Base-by-base conservation (phyloP, 1,140 invertebrate species). In the Melitaea cinxia region DNA sequence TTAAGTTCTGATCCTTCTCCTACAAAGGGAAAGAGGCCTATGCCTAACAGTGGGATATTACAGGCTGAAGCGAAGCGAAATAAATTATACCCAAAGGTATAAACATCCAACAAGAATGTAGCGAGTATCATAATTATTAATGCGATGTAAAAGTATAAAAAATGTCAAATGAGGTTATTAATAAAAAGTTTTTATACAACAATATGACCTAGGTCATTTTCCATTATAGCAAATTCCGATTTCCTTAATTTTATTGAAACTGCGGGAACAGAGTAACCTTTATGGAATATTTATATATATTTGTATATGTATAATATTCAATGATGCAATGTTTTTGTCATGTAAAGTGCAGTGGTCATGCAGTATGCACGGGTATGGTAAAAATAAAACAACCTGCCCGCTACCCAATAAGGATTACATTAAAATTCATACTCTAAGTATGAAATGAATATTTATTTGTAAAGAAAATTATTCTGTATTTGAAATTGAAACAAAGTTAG, bases 371-470 rank as follows among this genome's bases (percentile, higher is more conserved):
- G 6, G 1, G 0, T 30, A 30, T 30, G 28, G 7, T 30, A 47
- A 23, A 57, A 33, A 24, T 19, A 58, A 58, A 58, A 30, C 24
- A 47, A 19, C 30, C 7, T 42, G 37, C 15, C n/a, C 7, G 4
- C 3, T 45, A 33, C 26, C 45, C 33, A 33, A 49, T 35, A 59
- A 24, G 58, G 49, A 6, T 28, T 23, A 55, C 72, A 77, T 77
- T 72, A 81, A 79, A 77, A 81, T 78, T 74, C 79, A 78, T 65
- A 26, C 57, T 63, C 62, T 53, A 10, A 17, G 30, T 45, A 15
- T 45, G 0, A 42, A 42, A 77, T 81, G 77, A 81, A 81, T 83
- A 83, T 80, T 70, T 78, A 83, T 78, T 59, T 69, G 57, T n/a
- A 53, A 59, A 74, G 73, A 78, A 77, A 78, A 74, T 68, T 63